These are phyloP conservation scores for Cerceris rybyensis DNA, from an alignment of 2,888 invertebrate genomes.

Conservation along the genomic window DNA sequence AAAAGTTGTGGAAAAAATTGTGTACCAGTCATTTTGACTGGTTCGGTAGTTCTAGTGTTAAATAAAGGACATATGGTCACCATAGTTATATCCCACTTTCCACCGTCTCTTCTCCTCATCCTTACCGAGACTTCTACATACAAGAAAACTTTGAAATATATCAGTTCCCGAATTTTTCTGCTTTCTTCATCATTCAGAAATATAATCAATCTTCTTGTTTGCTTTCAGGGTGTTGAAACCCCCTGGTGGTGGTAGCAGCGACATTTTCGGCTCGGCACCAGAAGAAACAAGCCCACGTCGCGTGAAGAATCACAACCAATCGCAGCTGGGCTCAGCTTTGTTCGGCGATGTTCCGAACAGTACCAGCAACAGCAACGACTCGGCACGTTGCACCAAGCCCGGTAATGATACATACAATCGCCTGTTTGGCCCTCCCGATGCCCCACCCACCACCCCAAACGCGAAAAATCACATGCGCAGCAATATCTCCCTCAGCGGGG, in stretches of 20 bases:
- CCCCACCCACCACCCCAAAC: conserved; percentile 83
- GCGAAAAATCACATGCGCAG: conserved; percentile 85
- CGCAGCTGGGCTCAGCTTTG: conserved; percentile 76
- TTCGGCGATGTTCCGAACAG: conserved; percentile 80
- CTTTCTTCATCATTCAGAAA: background rate
- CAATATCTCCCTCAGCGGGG: conserved; percentile 84
- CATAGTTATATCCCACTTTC: too few species aligned
- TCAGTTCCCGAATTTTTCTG: too few species aligned
- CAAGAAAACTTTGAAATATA: too few species aligned
- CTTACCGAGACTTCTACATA: background rate
- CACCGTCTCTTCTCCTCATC: background rate
- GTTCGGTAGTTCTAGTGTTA: too few species aligned
- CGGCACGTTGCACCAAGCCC: conserved; percentile 80
- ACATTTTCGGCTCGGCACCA: conserved; percentile 82
- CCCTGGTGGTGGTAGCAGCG: conserved; percentile 86
- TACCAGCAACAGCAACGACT: conserved; percentile 69
- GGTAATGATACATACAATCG: conserved; percentile 86
- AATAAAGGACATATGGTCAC: too few species aligned
- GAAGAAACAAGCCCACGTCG: conserved; percentile 78
- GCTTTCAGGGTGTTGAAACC: conserved; percentile 85
- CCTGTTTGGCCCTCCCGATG: conserved; percentile 84
- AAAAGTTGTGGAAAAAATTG: too few species aligned
- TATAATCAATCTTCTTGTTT: background rate
- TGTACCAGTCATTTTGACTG: too few species aligned
- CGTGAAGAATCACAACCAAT: conserved; percentile 77